These are phyloP conservation scores for Chesias legatella DNA, from an alignment of 2,888 invertebrate genomes.

Conservation along the genomic window DNA sequence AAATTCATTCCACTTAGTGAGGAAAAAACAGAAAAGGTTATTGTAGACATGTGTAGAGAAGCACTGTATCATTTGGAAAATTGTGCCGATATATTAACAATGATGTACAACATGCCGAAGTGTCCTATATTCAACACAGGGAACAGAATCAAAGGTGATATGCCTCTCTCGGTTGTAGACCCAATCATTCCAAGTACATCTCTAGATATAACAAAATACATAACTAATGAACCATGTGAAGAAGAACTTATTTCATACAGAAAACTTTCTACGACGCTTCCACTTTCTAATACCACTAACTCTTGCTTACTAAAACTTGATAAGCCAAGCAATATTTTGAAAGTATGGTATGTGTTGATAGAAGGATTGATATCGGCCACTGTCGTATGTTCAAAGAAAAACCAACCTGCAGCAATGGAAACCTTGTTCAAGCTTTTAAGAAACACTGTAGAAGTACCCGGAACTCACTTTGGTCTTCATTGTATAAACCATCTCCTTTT, in stretches of 20 bases:
- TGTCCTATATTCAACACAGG: conserved; percentile 96
- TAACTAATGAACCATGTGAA: conserved; percentile 83
- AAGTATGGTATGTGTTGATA: conserved; percentile 93
- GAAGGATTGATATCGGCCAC: conserved; percentile 92
- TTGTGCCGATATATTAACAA: conserved; percentile 92
- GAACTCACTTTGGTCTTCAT: conserved; percentile 93
- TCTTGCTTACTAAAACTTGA: conserved; percentile 85
- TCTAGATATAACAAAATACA: conserved; percentile 85
- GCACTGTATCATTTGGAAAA: conserved; percentile 92
- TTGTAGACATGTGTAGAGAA: conserved; percentile 85
- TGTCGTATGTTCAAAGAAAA: conserved; percentile 92
- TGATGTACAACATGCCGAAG: conserved; percentile 97
- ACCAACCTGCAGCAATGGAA: conserved; percentile 92
- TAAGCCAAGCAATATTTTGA: conserved; percentile 89
- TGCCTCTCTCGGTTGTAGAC: conserved; percentile 90
- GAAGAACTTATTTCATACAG: conserved; percentile 84
- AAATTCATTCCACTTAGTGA: conserved; percentile 71
- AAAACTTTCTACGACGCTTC: conserved; percentile 77
- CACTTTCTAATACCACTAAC: conserved; percentile 69
- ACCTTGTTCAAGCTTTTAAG: conserved; percentile 91
- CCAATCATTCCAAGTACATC: conserved; percentile 88
- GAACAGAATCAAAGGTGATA: conserved; percentile 89
- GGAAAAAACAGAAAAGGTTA: conserved; percentile 71
- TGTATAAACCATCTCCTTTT: conserved; percentile 95
- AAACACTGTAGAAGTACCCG: conserved; percentile 89